Evolutionary conservation across 2,113 vertebrate genomes (phyloP), one percentile per base, ranked within the genome.

Genomic region (Phoenicopterus ruber): DNA sequence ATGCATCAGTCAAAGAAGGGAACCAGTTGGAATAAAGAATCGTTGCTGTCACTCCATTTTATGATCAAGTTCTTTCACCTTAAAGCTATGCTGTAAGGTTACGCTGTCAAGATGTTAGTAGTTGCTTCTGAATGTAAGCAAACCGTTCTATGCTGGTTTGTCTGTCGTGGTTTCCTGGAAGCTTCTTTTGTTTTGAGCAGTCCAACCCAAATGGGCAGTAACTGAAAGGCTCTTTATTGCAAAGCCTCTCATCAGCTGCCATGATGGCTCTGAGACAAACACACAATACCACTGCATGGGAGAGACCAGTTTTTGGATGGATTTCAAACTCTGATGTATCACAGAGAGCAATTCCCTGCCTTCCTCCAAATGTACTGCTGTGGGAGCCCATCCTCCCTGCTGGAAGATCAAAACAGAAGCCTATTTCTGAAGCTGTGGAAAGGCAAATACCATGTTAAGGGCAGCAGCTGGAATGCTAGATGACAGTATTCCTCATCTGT

Each of bases 231-330:
- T 95, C 88, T 95, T 95, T 96, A 93, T 91, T 91, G 92, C 88
- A 96, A 81, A 93, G 84, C 59, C 74, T 94, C 89, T 87, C 81
- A 86, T 96, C 95, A 97, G 95, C 95, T 98, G 96, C 97, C 97
- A 96, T 31, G 88, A 81, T 71, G 73, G 90, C 78, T 94, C 71
- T 0, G 95, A 97, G 94, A 96, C 95, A 94, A 97, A 95, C 85
- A 95, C 86, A 95, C 89, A 86, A 76, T 58, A 82, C 76, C n/a
- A 29, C 93, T 72, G 80, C 94, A 97, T 55, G 67, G 79, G 86
- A 96, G 86, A 92, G 85, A 88, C 54, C 69, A n/a, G 58, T 61
- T 94, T 82, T 90, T 97, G 95, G 91, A 93, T 71, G 74, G 86
- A 93, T 91, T 96, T 97, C 96, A 93, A 96, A 79, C 46, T 61